A percentile compares a stretch with the other conserved stretches of the same genome.
Evolutionary conservation across 2,113 vertebrate genomes (phyloP).

Genomic region (Malurus elegans): DNA sequence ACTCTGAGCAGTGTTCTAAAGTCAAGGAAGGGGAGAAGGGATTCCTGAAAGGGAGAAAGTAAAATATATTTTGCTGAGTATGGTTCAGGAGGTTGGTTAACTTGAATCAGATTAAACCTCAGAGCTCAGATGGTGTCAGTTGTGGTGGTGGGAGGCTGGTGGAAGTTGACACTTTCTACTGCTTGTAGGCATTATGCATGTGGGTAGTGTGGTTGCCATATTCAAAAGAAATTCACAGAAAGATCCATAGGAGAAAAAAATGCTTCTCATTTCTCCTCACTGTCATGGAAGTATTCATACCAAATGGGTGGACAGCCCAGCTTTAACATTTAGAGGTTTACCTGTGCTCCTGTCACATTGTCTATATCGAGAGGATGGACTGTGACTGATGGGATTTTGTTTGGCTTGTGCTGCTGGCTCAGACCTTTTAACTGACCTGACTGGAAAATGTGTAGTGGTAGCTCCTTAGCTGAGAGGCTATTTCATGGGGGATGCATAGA

Average conservation of each 20-base stretch:
- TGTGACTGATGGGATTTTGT: not conserved
- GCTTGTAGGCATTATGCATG: not conserved
- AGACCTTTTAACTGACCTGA: not conserved
- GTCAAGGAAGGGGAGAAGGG: not conserved
- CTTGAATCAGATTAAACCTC: not conserved
- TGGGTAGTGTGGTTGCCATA: slow-evolving; percentile 14
- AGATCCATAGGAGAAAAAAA: not conserved
- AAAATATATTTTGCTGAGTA: not conserved
- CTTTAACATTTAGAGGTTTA: not conserved
- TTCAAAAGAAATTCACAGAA: not conserved
- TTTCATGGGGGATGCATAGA: not conserved
- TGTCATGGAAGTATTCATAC: not conserved
- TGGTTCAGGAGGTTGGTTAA: not conserved
- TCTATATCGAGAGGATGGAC: not conserved
- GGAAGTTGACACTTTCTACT: slow-evolving; percentile 1
- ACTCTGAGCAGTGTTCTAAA: not conserved
- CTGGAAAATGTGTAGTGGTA: not conserved
- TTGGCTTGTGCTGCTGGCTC: not conserved
- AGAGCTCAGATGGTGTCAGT: not conserved
- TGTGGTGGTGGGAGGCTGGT: slow-evolving; percentile 19
- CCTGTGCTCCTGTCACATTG: accelerated
- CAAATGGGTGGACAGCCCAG: not conserved
- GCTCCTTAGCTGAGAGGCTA: not conserved
- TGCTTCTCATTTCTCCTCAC: not conserved
- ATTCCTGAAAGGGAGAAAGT: not conserved